phyloP scores from a whole-genome alignment of 2,888 invertebrate species.

The Heliconius cydno region DNA sequence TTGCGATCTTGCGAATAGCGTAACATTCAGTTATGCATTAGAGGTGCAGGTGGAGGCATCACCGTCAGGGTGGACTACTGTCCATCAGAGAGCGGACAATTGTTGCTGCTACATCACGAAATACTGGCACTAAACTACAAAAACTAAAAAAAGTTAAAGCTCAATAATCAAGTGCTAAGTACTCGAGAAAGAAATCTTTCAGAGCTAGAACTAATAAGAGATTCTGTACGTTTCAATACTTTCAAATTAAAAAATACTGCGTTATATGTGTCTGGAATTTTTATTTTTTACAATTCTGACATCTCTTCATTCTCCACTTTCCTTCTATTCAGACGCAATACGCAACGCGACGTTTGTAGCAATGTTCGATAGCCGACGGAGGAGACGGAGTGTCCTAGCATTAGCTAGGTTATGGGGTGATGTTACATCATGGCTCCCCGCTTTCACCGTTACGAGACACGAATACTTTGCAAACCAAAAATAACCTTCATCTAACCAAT shows the following conservation, averaged over 20 bases:
- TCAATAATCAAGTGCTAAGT: conserved; percentile 3
- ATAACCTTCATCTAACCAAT: not conserved
- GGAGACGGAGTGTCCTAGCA: too few species aligned
- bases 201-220: not conserved
- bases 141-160: not conserved
- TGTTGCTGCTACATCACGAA: not conserved
- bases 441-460: too few species aligned
- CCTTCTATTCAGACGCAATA: too few species aligned
- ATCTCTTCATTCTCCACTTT: not conserved
- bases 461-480: too few species aligned
- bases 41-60: conserved; percentile 56
- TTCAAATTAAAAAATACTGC: not conserved
- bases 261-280: not conserved
- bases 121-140: not conserved
- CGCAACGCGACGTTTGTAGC: not conserved
- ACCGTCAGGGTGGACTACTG: not conserved
- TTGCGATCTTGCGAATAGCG: conserved; percentile 56
- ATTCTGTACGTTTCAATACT: not conserved
- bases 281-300: not conserved
- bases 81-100: not conserved
- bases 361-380: not conserved
- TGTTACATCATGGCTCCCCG: too few species aligned
- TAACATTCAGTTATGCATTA: conserved; percentile 48
- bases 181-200: not conserved
- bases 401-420: too few species aligned